Evolutionary conservation across 2,888 invertebrate species (phyloP).

Genomic region (Himalopsyche tibetana): DNA sequence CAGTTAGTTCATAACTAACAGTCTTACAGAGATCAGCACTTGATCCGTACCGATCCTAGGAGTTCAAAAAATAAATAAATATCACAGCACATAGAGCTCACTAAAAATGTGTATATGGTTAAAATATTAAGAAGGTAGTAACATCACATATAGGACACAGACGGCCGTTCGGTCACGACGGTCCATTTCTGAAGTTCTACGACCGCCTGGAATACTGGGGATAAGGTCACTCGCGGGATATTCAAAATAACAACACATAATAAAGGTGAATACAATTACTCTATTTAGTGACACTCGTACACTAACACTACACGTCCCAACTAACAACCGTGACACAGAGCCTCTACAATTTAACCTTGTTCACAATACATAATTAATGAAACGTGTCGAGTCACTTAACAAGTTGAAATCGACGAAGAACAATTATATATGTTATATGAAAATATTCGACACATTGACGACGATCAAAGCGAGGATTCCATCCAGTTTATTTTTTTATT

Average conservation of each 20-base stretch:
- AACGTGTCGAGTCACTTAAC: not conserved
- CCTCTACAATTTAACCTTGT: not conserved
- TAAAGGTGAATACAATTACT: constrained; percentile 70
- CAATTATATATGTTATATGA: not conserved
- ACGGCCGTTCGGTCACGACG: not conserved
- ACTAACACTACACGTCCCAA: constrained; percentile 76
- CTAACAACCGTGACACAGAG: constrained; percentile 65
- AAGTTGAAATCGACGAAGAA: not conserved
- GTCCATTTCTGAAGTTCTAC: not conserved
- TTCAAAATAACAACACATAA: constrained; percentile 50
- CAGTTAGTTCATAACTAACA: constrained; percentile 32
- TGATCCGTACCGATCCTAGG: not conserved
- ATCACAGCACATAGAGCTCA: constrained; percentile 37
- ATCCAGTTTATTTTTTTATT: not conserved
- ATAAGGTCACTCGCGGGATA: constrained; percentile 19
- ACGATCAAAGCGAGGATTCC: not conserved
- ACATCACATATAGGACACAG: not conserved
- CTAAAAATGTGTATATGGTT: not conserved
- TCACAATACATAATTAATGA: constrained; percentile 25
- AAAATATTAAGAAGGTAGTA: not conserved
- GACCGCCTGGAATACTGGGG: not conserved
- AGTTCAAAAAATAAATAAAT: not conserved
- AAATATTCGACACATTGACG: constrained; percentile 9
- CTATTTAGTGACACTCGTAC: constrained; percentile 73
- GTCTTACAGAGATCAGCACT: not conserved